Percentiles rank a stretch among this genome's conserved stretches.
Conservation (phyloP, 1,140 invertebrate species). For the Macrosteles quadrilineatus region DNA sequence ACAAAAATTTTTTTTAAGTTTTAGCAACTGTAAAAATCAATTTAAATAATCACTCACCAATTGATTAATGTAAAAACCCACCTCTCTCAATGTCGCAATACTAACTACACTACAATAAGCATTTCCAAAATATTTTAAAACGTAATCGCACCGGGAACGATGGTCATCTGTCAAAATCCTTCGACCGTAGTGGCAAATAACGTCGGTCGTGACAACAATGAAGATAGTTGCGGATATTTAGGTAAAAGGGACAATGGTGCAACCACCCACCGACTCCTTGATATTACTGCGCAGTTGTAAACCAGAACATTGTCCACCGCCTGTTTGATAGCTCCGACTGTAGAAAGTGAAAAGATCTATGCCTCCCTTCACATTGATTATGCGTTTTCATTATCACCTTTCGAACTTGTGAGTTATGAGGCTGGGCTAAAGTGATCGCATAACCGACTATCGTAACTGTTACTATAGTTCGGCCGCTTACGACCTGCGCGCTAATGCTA, state of each 20-base stretch:
- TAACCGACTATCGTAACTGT: not conserved
- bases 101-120: too few species aligned
- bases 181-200: not conserved
- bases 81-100: too few species aligned
- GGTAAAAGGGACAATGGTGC: slow-evolving; percentile 9
- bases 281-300: not conserved
- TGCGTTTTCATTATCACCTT: not conserved
- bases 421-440: not conserved
- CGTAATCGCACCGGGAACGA: too few species aligned
- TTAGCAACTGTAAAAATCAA: too few species aligned
- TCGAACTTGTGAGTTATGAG: not conserved
- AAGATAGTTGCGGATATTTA: slow-evolving; percentile 9
- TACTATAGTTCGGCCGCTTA: too few species aligned
- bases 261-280: not conserved
- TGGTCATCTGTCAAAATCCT: not conserved
- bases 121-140: too few species aligned
- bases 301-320: not conserved
- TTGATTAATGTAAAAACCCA: too few species aligned
- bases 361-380: not conserved
- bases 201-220: slow-evolving; percentile 1
- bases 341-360: not conserved
- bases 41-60: too few species aligned
- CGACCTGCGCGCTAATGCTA: too few species aligned
- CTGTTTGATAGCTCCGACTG: not conserved
- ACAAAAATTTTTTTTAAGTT: too few species aligned